These are phyloP conservation scores for Microtus richardsoni DNA, from an alignment of 2,113 vertebrate genomes.

Conservation along the genomic window DNA sequence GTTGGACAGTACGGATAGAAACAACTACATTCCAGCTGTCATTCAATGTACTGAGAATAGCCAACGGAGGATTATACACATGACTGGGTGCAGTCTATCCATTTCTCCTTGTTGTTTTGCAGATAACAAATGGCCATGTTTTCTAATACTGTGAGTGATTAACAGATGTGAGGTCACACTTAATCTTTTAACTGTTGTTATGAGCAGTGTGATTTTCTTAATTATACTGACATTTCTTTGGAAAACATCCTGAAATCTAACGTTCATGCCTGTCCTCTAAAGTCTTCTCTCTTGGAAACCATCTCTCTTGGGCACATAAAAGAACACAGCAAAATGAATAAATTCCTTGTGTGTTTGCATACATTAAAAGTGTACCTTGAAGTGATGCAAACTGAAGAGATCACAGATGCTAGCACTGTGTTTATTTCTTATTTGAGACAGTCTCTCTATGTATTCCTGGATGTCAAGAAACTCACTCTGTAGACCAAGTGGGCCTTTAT, in stretches of 20 bases:
- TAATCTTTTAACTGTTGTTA: constrained; percentile 35
- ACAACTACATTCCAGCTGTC: constrained; percentile 55
- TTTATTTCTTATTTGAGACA: background rate
- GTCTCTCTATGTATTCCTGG: background rate
- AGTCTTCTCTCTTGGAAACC: background rate
- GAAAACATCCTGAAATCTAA: background rate
- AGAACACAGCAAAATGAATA: background rate
- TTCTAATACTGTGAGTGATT: constrained; percentile 36
- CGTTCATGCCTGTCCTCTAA: background rate
- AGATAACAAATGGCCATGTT: constrained; percentile 34
- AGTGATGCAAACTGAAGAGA: background rate
- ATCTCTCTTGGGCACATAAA: background rate
- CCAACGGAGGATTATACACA: constrained; percentile 19
- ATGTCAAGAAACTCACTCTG: background rate
- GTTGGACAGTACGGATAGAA: constrained; percentile 62
- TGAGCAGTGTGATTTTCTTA: constrained; percentile 47
- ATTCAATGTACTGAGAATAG: background rate
- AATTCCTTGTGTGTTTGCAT: background rate
- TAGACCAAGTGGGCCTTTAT: background rate
- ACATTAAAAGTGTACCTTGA: background rate
- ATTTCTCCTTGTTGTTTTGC: constrained; percentile 49
- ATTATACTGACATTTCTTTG: constrained; percentile 22
- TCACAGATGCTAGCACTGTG: background rate
- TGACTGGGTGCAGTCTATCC: constrained; percentile 49
- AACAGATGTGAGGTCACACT: constrained; percentile 54